These are phyloP conservation scores for Xanthostigma xanthostigma DNA, from an alignment of 2,888 invertebrate species.

Conservation along the genomic window DNA sequence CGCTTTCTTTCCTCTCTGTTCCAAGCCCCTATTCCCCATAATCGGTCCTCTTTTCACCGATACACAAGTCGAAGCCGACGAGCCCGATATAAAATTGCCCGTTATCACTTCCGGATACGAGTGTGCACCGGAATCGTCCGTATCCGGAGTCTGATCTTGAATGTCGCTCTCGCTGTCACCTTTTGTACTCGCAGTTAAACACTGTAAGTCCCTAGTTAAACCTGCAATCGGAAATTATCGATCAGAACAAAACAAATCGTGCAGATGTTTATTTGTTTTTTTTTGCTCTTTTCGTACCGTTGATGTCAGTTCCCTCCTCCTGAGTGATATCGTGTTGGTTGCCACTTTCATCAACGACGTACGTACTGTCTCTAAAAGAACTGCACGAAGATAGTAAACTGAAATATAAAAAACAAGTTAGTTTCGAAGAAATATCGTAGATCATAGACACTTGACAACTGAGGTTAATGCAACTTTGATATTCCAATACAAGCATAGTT, in stretches of 20 bases:
- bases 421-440: slow-evolving; percentile 3
- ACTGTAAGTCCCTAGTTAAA: slow-evolving; percentile 31
- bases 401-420: slow-evolving; percentile 24
- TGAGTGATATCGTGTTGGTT: slow-evolving; percentile 34
- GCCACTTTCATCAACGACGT: slow-evolving; percentile 46
- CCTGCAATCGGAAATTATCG: slow-evolving; percentile 18
- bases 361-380: slow-evolving; percentile 73
- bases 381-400: slow-evolving; percentile 70
- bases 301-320: slow-evolving; percentile 38
- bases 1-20: slow-evolving; percentile 47
- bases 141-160: slow-evolving; percentile 56
- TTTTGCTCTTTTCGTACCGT: slow-evolving; percentile 27
- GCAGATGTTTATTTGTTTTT: slow-evolving; percentile 16
- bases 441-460: not conserved
- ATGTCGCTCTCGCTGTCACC: slow-evolving; percentile 54
- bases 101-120: slow-evolving; percentile 32
- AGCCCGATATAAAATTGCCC: slow-evolving; percentile 25
- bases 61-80: slow-evolving; percentile 22
- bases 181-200: slow-evolving; percentile 31
- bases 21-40: slow-evolving; percentile 42
- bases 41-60: slow-evolving; percentile 43
- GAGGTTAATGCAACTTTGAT: no score
- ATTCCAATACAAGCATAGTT: no score
- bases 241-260: slow-evolving; percentile 2
- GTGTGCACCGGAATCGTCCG: slow-evolving; percentile 49